Evolutionary conservation across 35 echinoderm and acorn worm genomes (phyloP), one percentile per base, ranked within the genome.

Genomic region (Apostichopus californicus): DNA sequence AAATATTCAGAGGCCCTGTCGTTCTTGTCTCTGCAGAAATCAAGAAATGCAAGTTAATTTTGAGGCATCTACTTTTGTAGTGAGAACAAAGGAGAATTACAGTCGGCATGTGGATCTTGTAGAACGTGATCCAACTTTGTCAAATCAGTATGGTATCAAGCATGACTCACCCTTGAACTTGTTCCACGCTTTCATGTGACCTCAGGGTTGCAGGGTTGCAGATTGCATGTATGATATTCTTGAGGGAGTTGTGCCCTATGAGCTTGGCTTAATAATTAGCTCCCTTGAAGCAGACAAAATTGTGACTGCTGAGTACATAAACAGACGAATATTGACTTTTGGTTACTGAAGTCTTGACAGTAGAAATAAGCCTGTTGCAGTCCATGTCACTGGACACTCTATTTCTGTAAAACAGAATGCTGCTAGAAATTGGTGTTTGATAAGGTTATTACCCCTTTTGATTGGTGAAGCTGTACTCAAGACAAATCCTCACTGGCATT

Each of bases 361-460:
- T 18, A 91, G 90, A 79, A 91, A 91, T 59, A 91, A 79, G 78
- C 90, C 90, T n/a, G 90, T 91, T n/a, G 64, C 5, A n/a, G 11
- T 91, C 22, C 77, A 79, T 79, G 90, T 91, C 14, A 80, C 13
- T 34, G 90, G 90, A 22, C 55, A 34, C 22, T 79, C 53, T 56
- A 55, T 91, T 59, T 61, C 5, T 72, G 90, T 91, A 1, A 91
- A 80, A 21, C 90, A 91, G 34, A 91, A 91, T 80, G 73, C 77
- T 91, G 90, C 75, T 13, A 91, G 90, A 25, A 91, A 91, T 58
- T 80, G 90, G 90, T 91, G 90, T 91, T 23, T 91, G 5, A 25
- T 91, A 4, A 79, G 90, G 59, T 53, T 91, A n/a, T 22, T 91
- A 57, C 77, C 90, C 55, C 57, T 91, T 22, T 15, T 80, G 6